A percentile compares a stretch with the other conserved stretches of the same genome.
phyloP scores from a whole-genome alignment of 2,797 vertebrate species.

The Eospalax fontanierii region DNA sequence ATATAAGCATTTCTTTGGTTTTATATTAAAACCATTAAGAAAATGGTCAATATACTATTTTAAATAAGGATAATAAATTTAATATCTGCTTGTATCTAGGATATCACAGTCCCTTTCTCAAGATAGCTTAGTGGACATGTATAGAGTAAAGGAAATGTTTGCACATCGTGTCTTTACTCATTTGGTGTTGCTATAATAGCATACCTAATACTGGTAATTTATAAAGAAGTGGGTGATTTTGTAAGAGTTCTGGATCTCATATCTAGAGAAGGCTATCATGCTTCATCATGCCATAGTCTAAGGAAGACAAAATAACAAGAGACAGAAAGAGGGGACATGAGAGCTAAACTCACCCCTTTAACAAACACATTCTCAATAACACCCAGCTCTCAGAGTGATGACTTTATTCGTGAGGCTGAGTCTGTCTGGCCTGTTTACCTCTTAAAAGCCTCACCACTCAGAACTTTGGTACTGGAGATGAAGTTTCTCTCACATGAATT shows the following conservation, averaged over 20 bases:
- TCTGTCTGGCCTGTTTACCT: not conserved
- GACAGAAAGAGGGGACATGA: not conserved
- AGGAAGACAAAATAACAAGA: not conserved
- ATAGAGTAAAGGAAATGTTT: not conserved
- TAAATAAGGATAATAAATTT: constrained; percentile 26
- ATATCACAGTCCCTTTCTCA: not conserved
- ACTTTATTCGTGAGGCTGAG: no score
- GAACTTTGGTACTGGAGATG: not conserved
- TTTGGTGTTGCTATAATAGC: not conserved
- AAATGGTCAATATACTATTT: not conserved
- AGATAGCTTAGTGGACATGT: not conserved
- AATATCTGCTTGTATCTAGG: not conserved
- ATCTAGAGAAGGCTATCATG: not conserved
- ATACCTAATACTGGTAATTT: not conserved
- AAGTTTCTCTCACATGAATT: not conserved
- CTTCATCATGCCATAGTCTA: not conserved
- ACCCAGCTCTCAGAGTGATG: not conserved
- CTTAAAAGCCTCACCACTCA: not conserved
- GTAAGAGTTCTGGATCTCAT: not conserved
- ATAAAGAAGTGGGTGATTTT: not conserved
- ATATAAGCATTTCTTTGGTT: not conserved
- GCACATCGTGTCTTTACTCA: not conserved
- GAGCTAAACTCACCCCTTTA: not conserved
- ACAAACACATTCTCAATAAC: not conserved
- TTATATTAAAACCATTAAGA: constrained; percentile 16